Base-by-base conservation (phyloP, 2,888 invertebrate genomes). In the Cantharis lateralis region DNA sequence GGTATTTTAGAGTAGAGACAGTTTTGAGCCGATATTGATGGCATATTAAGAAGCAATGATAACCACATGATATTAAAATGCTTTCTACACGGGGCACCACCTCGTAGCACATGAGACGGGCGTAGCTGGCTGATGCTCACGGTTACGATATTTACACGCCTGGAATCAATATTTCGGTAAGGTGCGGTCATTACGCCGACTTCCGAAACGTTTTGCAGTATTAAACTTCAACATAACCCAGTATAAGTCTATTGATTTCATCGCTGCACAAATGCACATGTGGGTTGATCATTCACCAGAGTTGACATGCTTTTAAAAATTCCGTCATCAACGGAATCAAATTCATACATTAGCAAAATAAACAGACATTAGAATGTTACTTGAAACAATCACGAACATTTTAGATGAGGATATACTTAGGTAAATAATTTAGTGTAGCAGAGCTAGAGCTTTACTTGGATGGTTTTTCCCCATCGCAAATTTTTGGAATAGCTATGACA, bases 121-220 rank as follows among this genome's bases (percentile, higher is more conserved):
- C 77, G 77, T 77, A 77, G 77, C 77, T 48, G 48, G 48, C n/a
- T 77, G 74, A 74, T 72, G 74, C 71, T 77, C 77, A 77, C 77
- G 74, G 77, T 77, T 77, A 63, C 74, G 74, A 77, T 77, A 77
- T 74, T 78, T 78, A 78, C 78, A 75, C 78, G 78, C 62, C 74
- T 68, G 74, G 78, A 80, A 81, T 81, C 80, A 76, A 81, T 80
- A 80, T 79, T 75, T 79, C 78, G 74, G 80, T 75, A 80, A 81
- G 81, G 80, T 80, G 80, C 79, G 81, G 81, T 81, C 81, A 79
- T 81, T 81, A 81, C 81, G 78, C 79, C 78, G 75, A 70, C 72
- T 77, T 77, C 76, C 72, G 74, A 79, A 80, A 77, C 75, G 24
- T 66, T 66, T 66, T 66, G 24, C 24, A 66, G 24, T 20, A 69